Conservation (phyloP, 2,888 invertebrate species). For the Sarcophaga variegata region DNA sequence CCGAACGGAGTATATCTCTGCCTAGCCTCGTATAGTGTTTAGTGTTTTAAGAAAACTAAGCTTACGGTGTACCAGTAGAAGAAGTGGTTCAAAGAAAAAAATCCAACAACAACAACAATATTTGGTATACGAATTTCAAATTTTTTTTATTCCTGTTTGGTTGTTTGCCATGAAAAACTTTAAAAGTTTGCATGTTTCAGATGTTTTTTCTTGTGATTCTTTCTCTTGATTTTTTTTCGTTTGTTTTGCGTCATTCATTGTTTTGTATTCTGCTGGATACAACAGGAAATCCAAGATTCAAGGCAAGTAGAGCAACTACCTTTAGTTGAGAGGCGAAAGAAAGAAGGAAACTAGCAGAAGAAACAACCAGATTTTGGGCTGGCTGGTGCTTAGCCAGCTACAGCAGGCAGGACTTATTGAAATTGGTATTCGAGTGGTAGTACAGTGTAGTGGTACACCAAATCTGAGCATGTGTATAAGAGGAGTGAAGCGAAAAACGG, state of each 20-base stretch:
- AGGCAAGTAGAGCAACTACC: constrained; percentile 60
- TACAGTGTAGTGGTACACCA: no score
- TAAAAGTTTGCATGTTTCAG: constrained; percentile 70
- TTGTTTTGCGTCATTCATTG: constrained; percentile 8
- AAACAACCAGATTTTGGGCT: constrained; percentile 53
- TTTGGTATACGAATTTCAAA: constrained; percentile 16
- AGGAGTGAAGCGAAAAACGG: neutral
- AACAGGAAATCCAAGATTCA: constrained; percentile 65
- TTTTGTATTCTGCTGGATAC: constrained; percentile 32
- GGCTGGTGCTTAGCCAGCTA: constrained; percentile 26
- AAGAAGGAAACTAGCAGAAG: constrained; percentile 37
- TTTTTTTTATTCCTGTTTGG: constrained; percentile 18
- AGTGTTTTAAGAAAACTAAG: neutral
- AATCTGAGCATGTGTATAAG: no score
- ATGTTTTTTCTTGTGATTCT: constrained; percentile 36
- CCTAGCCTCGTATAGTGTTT: neutral
- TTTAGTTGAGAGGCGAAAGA: constrained; percentile 37
- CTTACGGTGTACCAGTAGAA: constrained; percentile 9
- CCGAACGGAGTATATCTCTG: neutral
- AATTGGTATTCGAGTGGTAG: no score
- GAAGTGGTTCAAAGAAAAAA: neutral
- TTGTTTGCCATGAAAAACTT: constrained; percentile 52
- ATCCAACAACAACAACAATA: constrained; percentile 37
- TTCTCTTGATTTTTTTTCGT: neutral
- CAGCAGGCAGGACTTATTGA: no score